Base-by-base conservation (phyloP, 2,888 invertebrate species). In the Polydrusus cervinus region DNA sequence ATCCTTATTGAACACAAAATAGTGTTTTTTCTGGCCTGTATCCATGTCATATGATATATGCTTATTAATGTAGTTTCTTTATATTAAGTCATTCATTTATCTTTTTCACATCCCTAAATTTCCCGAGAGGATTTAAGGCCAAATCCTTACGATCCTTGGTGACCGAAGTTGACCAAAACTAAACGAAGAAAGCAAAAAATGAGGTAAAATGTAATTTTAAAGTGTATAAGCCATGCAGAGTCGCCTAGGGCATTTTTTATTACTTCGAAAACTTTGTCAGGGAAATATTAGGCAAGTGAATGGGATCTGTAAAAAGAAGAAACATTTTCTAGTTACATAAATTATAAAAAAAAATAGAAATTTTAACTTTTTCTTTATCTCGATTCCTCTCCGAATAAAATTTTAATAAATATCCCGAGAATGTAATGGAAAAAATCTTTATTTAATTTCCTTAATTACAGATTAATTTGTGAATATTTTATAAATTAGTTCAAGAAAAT, bases 401-500 rank as follows among this genome's bases (percentile, higher is more conserved):
- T 55, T 55, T 34, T 34, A 55, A 34, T 5, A 55, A 55, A 34
- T 34, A 14, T 34, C 34, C 34, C 55, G 34, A 14, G 34, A 55
- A 55, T 25, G 11, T 11, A 53, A 53, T 13, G 13, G 34, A 34
- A 34, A n/a, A 34, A 51, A 51, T 51, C 13, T 51, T 51, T 51
- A 51, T 20, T 51, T 20, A 51, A 51, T 51, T 55, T 34, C 9
- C 14, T 14, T 30, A 14, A 55, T 34, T 55, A 55, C 55, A 34
- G 8, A 14, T 14, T 55, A 34, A 55, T 55, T 55, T 55, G 34
- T 8, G 34, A 55, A 55, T 55, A 55, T 34, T 55, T 55, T 34
- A 55, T 55, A 34, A 55, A n/a, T 34, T 34, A 55, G 34, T 55
- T 18, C 20, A 51, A 20, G 20, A 51, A 20, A 51, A 51, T 51